Evolutionary conservation across 2,888 invertebrate species (phyloP), one percentile per base, ranked within the genome.

Genomic region (Philonicus albiceps): DNA sequence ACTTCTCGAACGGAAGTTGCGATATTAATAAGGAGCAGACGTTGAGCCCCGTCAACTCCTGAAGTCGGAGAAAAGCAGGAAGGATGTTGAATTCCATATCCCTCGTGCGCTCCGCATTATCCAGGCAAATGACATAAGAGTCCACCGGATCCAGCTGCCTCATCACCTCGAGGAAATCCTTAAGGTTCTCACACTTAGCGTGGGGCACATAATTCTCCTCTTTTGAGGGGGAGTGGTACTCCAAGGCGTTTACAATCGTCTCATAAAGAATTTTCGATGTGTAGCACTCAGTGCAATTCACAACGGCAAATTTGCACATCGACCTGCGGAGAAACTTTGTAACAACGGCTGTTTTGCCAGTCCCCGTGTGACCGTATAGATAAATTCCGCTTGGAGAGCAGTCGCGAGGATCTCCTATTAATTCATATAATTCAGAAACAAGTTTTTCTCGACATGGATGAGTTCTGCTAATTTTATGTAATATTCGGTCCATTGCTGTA

Each of bases 271-370:
- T 95, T 91, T 95, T 95, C 8, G 94, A 93, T 8, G 95, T 94
- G 91, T 96, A 96, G 91, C 96, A 96, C 92, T 98, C 97, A 7
- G 97, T 94, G 90, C 97, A 96, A 92, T 97, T 96, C 37, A 98
- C 93, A 55, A 94, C 90, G 40, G 95, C 94, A 89, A 94, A 93
- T 91, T 93, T 94, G 11, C 55, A 64, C n/a, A 83, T 84, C 88
- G 95, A 94, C 83, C 93, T 90, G 55, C 93, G 90, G 3, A 98
- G 91, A 13, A 96, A 92, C 11, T 94, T 93, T 85, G 93, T 93
- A 4, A 96, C 91, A 86, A 97, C 94, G 22, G 95, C 91, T n/a
- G 95, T 95, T 93, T 98, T 98, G 37, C 97, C 98, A 30, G 96
- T 96, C 11, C 96, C 95, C 89, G 96, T 95, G 91, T 96, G 96